These are phyloP conservation scores for Theocolax elegans DNA, from an alignment of 1,140 invertebrate species.

Conservation along the genomic window DNA sequence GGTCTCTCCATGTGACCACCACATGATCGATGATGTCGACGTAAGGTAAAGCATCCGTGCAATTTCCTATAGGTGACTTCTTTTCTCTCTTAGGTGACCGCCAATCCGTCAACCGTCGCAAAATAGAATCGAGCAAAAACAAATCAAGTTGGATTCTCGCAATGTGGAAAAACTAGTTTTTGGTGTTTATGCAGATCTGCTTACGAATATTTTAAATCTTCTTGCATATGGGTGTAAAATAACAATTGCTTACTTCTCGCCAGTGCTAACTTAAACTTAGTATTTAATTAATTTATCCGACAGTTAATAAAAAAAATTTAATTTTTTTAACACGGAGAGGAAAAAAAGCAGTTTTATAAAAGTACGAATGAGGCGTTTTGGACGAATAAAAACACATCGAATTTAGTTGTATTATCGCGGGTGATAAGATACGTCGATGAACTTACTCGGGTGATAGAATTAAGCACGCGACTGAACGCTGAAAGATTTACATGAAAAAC, in stretches of 20 bases:
- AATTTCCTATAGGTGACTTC: neutral
- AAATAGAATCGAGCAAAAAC: neutral
- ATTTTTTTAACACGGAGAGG: neutral
- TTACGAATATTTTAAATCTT: no score
- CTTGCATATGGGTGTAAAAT: no score
- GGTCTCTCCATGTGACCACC: neutral
- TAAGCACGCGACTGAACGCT: constrained; percentile 22
- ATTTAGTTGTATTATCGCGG: constrained; percentile 32
- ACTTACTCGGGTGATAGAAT: constrained; percentile 16
- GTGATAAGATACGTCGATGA: constrained; percentile 38
- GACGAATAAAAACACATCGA: constrained; percentile 4
- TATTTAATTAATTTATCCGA: constrained; percentile 2
- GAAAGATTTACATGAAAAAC: constrained; percentile 10
- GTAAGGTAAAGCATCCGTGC: neutral
- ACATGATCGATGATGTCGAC: constrained; percentile 27
- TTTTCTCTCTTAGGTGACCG: constrained; percentile 2
- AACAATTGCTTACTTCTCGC: neutral
- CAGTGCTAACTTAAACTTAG: neutral
- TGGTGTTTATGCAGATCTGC: neutral
- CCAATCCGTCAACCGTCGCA: neutral
- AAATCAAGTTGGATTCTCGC: neutral
- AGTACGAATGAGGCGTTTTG: neutral
- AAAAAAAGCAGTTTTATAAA: constrained; percentile 17
- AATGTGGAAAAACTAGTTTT: constrained; percentile 23
- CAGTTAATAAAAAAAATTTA: neutral